Evolutionary conservation across 2,888 invertebrate species (phyloP).

Genomic region (Athripsodes cinereus): DNA sequence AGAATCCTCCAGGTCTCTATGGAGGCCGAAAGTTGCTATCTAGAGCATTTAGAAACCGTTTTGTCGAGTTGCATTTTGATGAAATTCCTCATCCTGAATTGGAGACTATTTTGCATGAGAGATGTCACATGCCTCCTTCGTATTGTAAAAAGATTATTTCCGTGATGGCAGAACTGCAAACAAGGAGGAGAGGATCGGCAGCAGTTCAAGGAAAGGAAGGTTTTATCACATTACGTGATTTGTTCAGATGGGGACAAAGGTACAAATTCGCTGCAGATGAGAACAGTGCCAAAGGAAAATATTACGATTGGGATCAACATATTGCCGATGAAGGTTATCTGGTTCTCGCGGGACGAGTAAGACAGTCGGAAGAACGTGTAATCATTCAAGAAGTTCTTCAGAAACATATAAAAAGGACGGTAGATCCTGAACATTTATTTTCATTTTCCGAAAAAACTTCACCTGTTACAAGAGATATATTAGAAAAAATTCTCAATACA

Average conservation of each 20-base stretch:
- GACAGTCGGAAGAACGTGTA: slow-evolving; percentile 73
- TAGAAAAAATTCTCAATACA: slow-evolving; percentile 58
- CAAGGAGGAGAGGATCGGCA: slow-evolving; percentile 74
- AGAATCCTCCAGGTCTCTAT: slow-evolving; percentile 95
- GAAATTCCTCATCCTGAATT: slow-evolving; percentile 88
- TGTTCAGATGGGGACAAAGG: slow-evolving; percentile 95
- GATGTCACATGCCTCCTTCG: slow-evolving; percentile 80
- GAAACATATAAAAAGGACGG: slow-evolving; percentile 71
- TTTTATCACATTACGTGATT: slow-evolving; percentile 89
- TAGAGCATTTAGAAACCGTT: slow-evolving; percentile 94
- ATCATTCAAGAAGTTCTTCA: slow-evolving; percentile 76
- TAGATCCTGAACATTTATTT: slow-evolving; percentile 67
- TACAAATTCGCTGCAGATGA: slow-evolving; percentile 68
- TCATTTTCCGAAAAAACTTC: slow-evolving; percentile 64
- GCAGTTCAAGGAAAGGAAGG: slow-evolving; percentile 88
- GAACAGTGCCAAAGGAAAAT: slow-evolving; percentile 47
- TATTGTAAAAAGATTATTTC: slow-evolving; percentile 87
- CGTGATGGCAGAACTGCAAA: slow-evolving; percentile 87
- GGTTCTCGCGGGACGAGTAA: slow-evolving; percentile 86
- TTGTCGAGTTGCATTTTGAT: slow-evolving; percentile 94
- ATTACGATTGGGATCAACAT: slow-evolving; percentile 96
- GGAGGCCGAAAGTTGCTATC: slow-evolving; percentile 95
- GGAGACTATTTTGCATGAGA: slow-evolving; percentile 78
- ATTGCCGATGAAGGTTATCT: slow-evolving; percentile 95
- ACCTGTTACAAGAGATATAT: slow-evolving; percentile 64